Evolutionary conservation across 2,113 vertebrate species (phyloP).

Genomic region (Sisor rabdophorus): DNA sequence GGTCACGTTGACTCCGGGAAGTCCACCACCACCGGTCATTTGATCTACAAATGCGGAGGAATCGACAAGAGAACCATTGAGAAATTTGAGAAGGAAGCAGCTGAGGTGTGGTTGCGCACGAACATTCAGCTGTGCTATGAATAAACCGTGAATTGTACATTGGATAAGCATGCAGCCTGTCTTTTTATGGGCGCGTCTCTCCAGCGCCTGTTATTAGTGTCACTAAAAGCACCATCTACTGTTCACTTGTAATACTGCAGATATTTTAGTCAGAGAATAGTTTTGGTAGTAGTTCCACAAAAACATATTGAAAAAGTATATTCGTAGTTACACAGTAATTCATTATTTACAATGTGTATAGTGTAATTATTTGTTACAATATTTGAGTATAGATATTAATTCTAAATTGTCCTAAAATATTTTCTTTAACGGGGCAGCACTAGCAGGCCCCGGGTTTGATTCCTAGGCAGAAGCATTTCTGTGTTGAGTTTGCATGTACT

Average conservation of each 20-base stretch:
- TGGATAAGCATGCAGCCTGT: conserved; percentile 14
- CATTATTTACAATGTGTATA: background rate
- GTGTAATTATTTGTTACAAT: background rate
- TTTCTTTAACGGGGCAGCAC: no score
- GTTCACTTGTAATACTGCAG: conserved; percentile 19
- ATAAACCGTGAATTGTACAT: conserved; percentile 27
- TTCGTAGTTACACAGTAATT: background rate
- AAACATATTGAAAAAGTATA: no score
- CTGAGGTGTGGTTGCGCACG: conserved; percentile 58
- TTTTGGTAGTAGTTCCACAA: background rate
- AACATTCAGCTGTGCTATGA: conserved; percentile 19
- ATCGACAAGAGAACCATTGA: conserved; percentile 78
- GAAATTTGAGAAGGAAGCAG: conserved; percentile 75
- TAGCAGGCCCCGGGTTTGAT: no score
- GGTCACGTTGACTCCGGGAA: conserved; percentile 78
- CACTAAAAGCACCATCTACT: conserved; percentile 51
- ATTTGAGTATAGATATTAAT: background rate
- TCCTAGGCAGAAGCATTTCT: no score
- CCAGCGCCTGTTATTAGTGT: background rate
- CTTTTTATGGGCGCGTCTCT: conserved; percentile 28
- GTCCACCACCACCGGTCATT: conserved; percentile 72
- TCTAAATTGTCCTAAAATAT: no score
- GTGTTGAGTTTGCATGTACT: no score
- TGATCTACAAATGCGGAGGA: conserved; percentile 76
- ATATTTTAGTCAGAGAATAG: background rate